Conservation (phyloP, 2,113 vertebrate species). For the Fulica atra region DNA sequence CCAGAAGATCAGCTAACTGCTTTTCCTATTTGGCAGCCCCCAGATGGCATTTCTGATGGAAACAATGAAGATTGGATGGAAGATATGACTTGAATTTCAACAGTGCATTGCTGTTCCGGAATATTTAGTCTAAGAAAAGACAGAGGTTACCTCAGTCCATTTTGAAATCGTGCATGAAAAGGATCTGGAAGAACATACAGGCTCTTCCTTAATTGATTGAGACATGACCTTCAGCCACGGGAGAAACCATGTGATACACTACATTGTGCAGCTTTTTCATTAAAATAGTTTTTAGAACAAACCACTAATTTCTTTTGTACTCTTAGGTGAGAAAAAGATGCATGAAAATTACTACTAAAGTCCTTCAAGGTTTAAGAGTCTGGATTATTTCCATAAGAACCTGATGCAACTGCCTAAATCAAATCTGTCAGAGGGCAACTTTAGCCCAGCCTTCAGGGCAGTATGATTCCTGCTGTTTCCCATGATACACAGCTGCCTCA, state of each 20-base stretch:
- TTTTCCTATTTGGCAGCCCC: neutral
- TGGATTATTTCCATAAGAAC: neutral
- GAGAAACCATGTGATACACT: neutral
- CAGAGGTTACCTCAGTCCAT: neutral
- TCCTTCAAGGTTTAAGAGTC: neutral
- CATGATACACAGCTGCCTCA: neutral
- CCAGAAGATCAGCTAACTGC: neutral
- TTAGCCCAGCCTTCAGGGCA: neutral
- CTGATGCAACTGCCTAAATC: neutral
- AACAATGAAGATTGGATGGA: neutral
- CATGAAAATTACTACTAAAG: neutral
- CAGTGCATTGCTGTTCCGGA: neutral
- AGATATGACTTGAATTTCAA: slow-evolving; percentile 40
- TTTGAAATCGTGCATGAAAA: neutral
- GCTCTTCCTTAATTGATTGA: neutral
- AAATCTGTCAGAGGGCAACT: neutral
- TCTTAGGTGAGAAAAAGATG: neutral
- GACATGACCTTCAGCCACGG: neutral
- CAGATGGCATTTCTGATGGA: slow-evolving; percentile 41
- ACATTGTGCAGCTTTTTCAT: neutral
- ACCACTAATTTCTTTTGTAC: neutral
- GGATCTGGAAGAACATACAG: neutral
- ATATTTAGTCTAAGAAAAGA: neutral
- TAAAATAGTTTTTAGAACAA: neutral
- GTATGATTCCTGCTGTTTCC: neutral